A percentile compares a stretch with the other conserved stretches of the same genome.
These are phyloP conservation scores for Cygnus olor DNA, from an alignment of 2,797 vertebrate species.

Conservation along the genomic window DNA sequence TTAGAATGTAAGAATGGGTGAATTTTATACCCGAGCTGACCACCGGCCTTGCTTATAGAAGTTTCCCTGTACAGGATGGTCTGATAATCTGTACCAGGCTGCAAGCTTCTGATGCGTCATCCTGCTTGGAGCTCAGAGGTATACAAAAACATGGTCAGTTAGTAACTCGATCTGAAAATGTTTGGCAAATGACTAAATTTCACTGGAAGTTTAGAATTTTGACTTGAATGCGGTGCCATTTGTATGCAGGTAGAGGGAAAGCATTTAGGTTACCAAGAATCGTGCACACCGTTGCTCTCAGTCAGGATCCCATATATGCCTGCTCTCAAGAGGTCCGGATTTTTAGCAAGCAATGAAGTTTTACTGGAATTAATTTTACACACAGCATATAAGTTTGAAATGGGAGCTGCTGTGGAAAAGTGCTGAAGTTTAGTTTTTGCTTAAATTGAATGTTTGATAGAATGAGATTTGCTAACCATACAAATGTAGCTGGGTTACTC, in stretches of 20 bases:
- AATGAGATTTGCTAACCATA: not conserved
- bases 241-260: not conserved
- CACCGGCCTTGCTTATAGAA: not conserved
- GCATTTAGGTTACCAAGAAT: not conserved
- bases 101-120: not conserved
- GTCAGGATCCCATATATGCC: not conserved
- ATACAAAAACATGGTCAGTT: not conserved
- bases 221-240: not conserved
- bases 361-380: conserved; percentile 75
- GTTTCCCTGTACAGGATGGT: not conserved
- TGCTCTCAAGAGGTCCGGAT: not conserved
- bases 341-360: conserved; percentile 70
- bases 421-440: not conserved
- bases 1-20: not conserved
- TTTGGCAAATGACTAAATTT: not conserved
- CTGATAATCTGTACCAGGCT: not conserved
- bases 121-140: not conserved
- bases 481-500: not conserved
- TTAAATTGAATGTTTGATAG: not conserved
- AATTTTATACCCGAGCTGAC: not conserved
- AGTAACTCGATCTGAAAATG: not conserved
- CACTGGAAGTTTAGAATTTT: not conserved
- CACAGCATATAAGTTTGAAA: not conserved
- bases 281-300: not conserved
- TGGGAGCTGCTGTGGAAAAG: not conserved